Percentiles rank a stretch among this genome's conserved stretches.
Evolutionary conservation across 2,888 invertebrate genomes (phyloP).

Genomic region (Encarsia formosa): DNA sequence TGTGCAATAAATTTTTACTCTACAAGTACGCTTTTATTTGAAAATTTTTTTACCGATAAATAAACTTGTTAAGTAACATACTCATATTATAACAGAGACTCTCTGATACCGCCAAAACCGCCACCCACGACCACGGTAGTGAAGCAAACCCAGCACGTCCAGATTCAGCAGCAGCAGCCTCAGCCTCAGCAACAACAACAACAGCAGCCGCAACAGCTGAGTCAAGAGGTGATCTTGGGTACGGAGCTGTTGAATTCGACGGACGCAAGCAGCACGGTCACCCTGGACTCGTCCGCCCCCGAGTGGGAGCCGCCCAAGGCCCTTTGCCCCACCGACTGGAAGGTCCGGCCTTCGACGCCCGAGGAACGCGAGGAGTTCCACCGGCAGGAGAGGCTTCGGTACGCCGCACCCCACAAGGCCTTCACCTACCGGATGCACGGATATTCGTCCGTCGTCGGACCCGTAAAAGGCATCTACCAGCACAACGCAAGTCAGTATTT

Average conservation of each 20-base stretch:
- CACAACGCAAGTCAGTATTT: slow-evolving; percentile 57
- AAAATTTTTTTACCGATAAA: neutral
- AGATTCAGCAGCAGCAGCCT: neutral
- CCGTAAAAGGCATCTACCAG: slow-evolving; percentile 74
- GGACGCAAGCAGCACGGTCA: too few relatives aligned
- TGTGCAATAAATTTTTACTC: slow-evolving; percentile 78
- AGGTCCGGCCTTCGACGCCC: slow-evolving; percentile 72
- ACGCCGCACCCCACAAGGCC: slow-evolving; percentile 84
- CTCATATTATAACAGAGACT: slow-evolving; percentile 36
- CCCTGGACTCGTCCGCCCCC: slow-evolving; percentile 33
- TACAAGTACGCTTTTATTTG: slow-evolving; percentile 46
- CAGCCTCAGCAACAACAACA: too few relatives aligned
- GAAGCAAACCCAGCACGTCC: slow-evolving; percentile 15
- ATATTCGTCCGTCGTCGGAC: slow-evolving; percentile 79
- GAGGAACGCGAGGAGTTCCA: slow-evolving; percentile 76
- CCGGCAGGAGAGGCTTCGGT: slow-evolving; percentile 76
- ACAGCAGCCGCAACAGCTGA: slow-evolving; percentile 24
- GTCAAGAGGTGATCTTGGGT: too few relatives aligned
- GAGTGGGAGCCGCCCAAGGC: slow-evolving; percentile 53
- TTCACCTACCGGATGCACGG: slow-evolving; percentile 88
- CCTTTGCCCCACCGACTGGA: slow-evolving; percentile 75
- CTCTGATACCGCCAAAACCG: slow-evolving; percentile 37
- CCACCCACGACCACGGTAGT: slow-evolving; percentile 30
- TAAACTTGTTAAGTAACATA: neutral
- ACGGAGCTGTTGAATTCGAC: too few relatives aligned